phyloP scores from a whole-genome alignment of 2,113 vertebrate species.

The Paracanthobrama guichenoti region DNA sequence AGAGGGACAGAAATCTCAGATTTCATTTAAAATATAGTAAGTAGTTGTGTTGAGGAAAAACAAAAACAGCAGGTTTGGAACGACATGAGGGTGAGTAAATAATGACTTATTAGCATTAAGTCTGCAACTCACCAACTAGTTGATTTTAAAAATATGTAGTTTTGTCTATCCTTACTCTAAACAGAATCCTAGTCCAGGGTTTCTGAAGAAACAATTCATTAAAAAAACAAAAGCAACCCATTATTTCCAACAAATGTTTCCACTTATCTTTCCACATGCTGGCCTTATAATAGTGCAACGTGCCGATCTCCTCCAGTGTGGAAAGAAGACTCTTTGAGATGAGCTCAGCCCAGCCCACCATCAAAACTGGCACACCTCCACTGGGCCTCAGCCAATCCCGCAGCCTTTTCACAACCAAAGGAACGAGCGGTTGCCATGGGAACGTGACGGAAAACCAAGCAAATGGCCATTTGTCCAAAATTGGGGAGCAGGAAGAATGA shows the following conservation, averaged over 20 bases:
- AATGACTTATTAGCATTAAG: no score
- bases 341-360: conserved; percentile 41
- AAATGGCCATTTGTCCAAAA: conserved; percentile 79
- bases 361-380: conserved; percentile 78
- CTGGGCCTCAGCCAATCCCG: conserved; percentile 81
- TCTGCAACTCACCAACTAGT: not conserved
- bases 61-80: no score
- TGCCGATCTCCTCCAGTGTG: not conserved
- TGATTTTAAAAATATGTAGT: not conserved
- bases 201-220: not conserved
- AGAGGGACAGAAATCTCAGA: no score
- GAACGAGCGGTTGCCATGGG: conserved; percentile 78
- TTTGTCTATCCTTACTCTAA: not conserved
- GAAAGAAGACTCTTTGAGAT: conserved; percentile 44
- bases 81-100: no score
- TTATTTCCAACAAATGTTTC: not conserved
- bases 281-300: not conserved
- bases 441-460: conserved; percentile 79
- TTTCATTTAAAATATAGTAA: no score
- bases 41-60: no score
- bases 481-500: conserved; percentile 63
- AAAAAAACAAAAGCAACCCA: not conserved
- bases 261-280: conserved; percentile 17
- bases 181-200: not conserved
- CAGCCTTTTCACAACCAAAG: conserved; percentile 73